Evolutionary conservation across 2,888 invertebrate genomes (phyloP), one percentile per base, ranked within the genome.

Genomic region (Scaptomyza caliginosa): DNA sequence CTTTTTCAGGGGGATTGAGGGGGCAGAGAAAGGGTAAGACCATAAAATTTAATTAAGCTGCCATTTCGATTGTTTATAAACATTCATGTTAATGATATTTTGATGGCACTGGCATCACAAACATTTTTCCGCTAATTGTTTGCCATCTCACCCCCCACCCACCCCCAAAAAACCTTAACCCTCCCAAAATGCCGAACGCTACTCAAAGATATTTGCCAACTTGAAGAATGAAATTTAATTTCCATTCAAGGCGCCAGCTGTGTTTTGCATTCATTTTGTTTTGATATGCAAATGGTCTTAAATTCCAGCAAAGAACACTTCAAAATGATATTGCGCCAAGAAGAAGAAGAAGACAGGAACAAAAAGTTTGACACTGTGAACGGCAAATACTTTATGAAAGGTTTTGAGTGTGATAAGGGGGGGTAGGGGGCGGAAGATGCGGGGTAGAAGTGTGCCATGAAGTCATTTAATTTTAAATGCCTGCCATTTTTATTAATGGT

Each of bases 81-180:
- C n/a, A n/a, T 83, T 83, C 82, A 85, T 83, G 83, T 81, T 87
- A 83, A 83, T 87, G 86, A 83, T 87, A 85, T 85, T 83, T 76
- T 66, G 73, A 62, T 71, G 17, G 19, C 4, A 4, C 43, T 23
- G n/a, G n/a, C n/a, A n/a, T n/a, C n/a, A n/a, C n/a, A n/a, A n/a
- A n/a, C n/a, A n/a, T n/a, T 84, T 80, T 77, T 84, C 68, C 81
- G 74, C 81, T 81, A 81, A 81, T 81, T 81, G 81, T 84, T 80
- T 83, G 63, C 3, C 26, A 42, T 45, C 42, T 52, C 59, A 51
- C 19, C 13, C 17, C 52, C 68, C 45, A 57, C 59, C 49, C 50
- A 32, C 3, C 5, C n/a, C 13, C n/a, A n/a, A n/a, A n/a, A n/a
- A n/a, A n/a, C n/a, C n/a, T n/a, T n/a, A n/a, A n/a, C n/a, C n/a